Base-by-base conservation (phyloP, 2,113 vertebrate genomes). In the Microtus ochrogaster region DNA sequence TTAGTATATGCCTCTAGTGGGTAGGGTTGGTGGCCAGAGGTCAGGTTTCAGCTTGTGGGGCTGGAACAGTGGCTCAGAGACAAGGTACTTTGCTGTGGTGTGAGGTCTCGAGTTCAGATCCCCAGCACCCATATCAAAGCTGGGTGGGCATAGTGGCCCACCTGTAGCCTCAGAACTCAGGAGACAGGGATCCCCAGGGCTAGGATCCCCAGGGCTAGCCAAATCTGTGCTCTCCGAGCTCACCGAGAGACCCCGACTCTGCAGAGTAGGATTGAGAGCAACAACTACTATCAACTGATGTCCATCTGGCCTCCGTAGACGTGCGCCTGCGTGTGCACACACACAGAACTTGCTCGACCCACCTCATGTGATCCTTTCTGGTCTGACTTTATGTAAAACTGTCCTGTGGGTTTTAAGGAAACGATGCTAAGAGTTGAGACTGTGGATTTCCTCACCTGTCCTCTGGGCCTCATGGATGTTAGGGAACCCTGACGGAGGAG, bases 391-490 rank as follows among this genome's bases (percentile, higher is more conserved):
- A 12, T 5, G 3, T 28, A 26, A n/a, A 49, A 33, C n/a, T 49
- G 13, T 36, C 19, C 28, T 49, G 1, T 63, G 65, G 30, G 26
- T 11, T 85, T n/a, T 68, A n/a, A n/a, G 24, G 61, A 41, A 73
- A 74, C 30, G 3, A 2, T 28, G 1, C 76, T 30, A 26, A 12
- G 47, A 52, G 89, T 63, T 0, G 4, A 49, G 72, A 85, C 24
- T 58, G 58, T 58, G 58, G 47, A 33, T 11, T 78, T 63, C 47
- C 11, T 47, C 3, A 0, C 19, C 24, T 2, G 11, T 52, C 41
- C 36, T 21, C 1, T 17, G 2, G 61, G 7, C 19, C 47, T 1
- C 0, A 9, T 0, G 5, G 74, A 65, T 33, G 22, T 55, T 41
- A 19, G 68, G 68, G n/a, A 14, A 74, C 65, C 5, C 30, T 2